phyloP scores from a whole-genome alignment of 2,888 invertebrate species.

The Odontomyia ornata region DNA sequence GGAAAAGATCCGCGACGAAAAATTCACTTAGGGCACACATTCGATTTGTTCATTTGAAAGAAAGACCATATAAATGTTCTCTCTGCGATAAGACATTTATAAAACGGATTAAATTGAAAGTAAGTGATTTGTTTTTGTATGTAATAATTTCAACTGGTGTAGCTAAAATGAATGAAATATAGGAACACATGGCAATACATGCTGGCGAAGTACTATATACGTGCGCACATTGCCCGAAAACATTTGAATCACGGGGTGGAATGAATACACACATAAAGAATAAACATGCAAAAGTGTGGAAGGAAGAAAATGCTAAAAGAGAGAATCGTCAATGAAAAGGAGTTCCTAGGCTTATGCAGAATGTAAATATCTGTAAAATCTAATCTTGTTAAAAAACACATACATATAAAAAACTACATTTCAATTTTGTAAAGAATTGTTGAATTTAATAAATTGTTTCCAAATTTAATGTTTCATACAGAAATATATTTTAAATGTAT shows the following conservation, averaged over 20 bases:
- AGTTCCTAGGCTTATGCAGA: no score
- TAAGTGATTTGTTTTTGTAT: not conserved
- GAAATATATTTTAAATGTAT: no score
- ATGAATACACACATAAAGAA: conserved; percentile 46
- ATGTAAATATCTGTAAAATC: no score
- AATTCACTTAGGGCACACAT: conserved; percentile 48
- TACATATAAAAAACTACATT: no score
- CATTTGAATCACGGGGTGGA: conserved; percentile 58
- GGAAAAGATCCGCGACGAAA: conserved; percentile 44
- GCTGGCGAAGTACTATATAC: no score
- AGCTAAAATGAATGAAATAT: not conserved
- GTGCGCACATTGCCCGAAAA: conserved; percentile 56
- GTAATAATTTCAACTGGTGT: not conserved
- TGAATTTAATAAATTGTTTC: no score
- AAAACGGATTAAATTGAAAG: conserved; percentile 28
- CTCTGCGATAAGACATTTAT: conserved; percentile 50
- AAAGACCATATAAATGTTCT: conserved; percentile 43
- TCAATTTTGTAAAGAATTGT: no score
- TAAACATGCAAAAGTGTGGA: conserved; percentile 42
- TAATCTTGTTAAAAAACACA: no score
- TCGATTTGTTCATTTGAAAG: conserved; percentile 46
- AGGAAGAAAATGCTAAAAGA: conserved; percentile 5
- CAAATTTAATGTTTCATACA: no score
- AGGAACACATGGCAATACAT: conserved; percentile 46
- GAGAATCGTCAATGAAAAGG: no score